Evolutionary conservation across 1,140 invertebrate species (phyloP), one percentile per base, ranked within the genome.

Genomic region (Propsilocerus akamusi): DNA sequence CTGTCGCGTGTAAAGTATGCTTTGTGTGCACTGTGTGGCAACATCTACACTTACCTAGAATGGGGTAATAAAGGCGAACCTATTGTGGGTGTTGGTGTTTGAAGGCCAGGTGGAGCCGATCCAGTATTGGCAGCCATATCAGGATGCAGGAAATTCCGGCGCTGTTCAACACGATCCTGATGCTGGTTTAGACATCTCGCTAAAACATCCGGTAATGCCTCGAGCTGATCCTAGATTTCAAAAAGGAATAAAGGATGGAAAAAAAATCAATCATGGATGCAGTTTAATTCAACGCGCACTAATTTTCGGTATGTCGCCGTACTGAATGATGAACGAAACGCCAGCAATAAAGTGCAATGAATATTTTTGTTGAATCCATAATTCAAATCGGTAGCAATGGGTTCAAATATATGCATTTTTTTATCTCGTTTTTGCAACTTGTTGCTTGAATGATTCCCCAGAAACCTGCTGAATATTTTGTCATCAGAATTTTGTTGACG

Each of bases 71-170:
- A 60, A 49, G 62, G 61, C n/a, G 59, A 57, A 25, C 59, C 61
- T 53, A 67, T 65, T 54, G 64, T 61, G 56, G 65, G 58, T 37
- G 67, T 58, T 52, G 64, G 66, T 52, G 61, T 30, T 30, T 30
- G 28, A 30, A 30, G 28, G 37, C 59, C 57, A 52, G 58, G 64
- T 28, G 65, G 66, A 25, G 60, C 56, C 53, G 68, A 62, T 55
- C 72, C 57, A 57, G 68, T 49, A 53, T 70, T 62, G n/a, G 78
- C 80, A 26, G 81, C 81, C 25, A 83, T 80, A 57, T 89, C 85
- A 28, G 85, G 86, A 65, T 89, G 86, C 47, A 89, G 72, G 68
- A 86, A 87, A 62, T 88, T 84, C 48, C 81, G 74, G 49, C 82
- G 68, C 59, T 86, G 82, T 57, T 86, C 82, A 54, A 80, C 72